These are phyloP conservation scores for Tenthredo notha DNA, from an alignment of 2,888 invertebrate species.

Conservation along the genomic window DNA sequence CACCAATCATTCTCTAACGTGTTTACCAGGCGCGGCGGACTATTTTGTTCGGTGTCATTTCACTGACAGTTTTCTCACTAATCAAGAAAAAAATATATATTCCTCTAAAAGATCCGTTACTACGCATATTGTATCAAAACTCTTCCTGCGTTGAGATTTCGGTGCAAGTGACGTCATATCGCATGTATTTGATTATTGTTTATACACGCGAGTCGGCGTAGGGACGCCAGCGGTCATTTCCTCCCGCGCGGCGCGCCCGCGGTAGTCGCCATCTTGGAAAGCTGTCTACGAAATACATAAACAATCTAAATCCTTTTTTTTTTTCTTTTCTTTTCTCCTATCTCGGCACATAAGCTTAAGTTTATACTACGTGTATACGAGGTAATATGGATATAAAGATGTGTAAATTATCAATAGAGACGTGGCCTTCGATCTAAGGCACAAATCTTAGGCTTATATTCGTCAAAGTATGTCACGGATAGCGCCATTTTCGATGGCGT, in stretches of 20 bases:
- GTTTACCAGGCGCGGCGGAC: constrained; percentile 18
- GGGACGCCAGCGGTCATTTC: constrained; percentile 29
- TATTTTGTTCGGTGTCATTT: constrained; percentile 28
- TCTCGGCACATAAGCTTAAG: neutral
- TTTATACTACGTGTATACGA: neutral
- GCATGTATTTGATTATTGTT: constrained; percentile 46
- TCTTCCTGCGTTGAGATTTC: constrained; percentile 46
- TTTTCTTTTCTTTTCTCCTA: neutral
- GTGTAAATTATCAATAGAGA: neutral
- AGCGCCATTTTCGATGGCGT: neutral
- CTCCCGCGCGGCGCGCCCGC: constrained; percentile 26
- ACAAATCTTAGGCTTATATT: neutral
- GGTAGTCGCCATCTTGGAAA: constrained; percentile 37
- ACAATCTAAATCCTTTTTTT: constrained; percentile 21
- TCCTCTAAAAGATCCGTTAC: neutral
- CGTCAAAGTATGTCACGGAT: neutral
- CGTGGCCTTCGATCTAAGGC: neutral
- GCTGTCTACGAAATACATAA: constrained; percentile 46
- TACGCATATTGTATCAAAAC: constrained; percentile 36
- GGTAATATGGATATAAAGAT: neutral
- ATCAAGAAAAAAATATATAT: neutral
- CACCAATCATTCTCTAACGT: neutral
- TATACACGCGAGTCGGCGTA: constrained; percentile 39
- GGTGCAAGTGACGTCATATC: constrained; percentile 50
- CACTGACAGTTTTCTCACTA: neutral